Percentiles rank a stretch among this genome's conserved stretches.
These are phyloP conservation scores for Cacatua alba DNA, from an alignment of 2,113 vertebrate genomes.

Conservation along the genomic window DNA sequence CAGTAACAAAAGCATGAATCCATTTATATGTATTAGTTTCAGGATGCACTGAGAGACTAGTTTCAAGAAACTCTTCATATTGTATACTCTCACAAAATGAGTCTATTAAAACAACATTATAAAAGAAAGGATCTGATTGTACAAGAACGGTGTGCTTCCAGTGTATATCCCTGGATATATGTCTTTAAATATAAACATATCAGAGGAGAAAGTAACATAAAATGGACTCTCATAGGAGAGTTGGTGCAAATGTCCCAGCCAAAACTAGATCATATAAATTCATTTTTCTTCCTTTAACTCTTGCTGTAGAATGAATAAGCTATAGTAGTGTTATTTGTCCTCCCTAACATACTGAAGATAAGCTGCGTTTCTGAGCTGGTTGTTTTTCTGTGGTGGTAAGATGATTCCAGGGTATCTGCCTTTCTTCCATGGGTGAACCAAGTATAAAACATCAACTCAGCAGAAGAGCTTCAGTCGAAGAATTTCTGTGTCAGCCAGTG, in stretches of 20 bases:
- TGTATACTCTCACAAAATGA: background rate
- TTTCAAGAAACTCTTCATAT: background rate
- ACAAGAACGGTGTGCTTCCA: background rate
- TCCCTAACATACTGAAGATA: background rate
- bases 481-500: background rate
- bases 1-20: background rate
- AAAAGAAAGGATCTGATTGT: background rate
- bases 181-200: background rate
- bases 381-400: background rate
- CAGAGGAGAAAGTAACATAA: background rate
- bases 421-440: background rate
- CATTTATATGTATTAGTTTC: background rate
- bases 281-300: background rate
- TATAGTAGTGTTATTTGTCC: background rate
- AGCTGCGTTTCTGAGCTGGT: background rate
- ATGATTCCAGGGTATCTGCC: background rate
- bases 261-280: background rate
- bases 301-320: background rate
- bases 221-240: background rate
- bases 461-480: background rate
- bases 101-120: background rate
- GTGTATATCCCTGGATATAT: background rate
- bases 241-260: background rate
- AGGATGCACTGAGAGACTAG: background rate
- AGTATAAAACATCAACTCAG: background rate